Base-by-base conservation (phyloP, 2,113 vertebrate species). In the Centropus bengalensis region DNA sequence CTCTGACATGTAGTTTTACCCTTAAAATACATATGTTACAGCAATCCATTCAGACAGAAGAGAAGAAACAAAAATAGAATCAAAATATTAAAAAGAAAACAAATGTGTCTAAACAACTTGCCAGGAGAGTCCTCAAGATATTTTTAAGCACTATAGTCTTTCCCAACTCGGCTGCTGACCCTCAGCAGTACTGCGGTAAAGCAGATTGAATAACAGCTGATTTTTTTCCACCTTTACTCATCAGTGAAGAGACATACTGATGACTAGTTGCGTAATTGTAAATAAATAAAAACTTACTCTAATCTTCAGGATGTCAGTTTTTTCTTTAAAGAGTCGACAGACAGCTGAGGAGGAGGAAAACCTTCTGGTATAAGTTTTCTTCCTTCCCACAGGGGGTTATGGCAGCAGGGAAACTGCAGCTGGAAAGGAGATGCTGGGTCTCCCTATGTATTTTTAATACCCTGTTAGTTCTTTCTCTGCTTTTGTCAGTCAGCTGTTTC, bases 401-500 rank as follows among this genome's bases (percentile, higher is more conserved):
- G 45, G 70, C 89, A 87, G 38, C n/a, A 94, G 86, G 88, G 68
- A 92, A 82, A 55, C 84, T 94, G 92, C 93, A 96, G 85, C 95
- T 96, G 94, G 91, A 82, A 88, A 93, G 60, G 69, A 88, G 69
- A 86, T 82, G 45, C 78, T 64, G 63, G 13, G 38, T 88, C 55
- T 94, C 62, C 44, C 52, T 66, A 26, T 89, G 33, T 94, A 52
- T 86, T 96, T 93, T 79, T 94, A 91, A 92, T 93, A 74, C 93
- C 88, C 21, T 0, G 23, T 89, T 88, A 63, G 58, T 84, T 81
- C 80, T 87, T 88, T 59, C 66, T 77, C 14, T 74, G 62, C 56
- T 96, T 93, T 89, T 91, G 69, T 97, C 86, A 88, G 78, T 92
- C 92, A 95, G 52, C 84, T 92, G 51, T 86, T 95, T 89, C 71